Evolutionary conservation across 2,888 invertebrate genomes (phyloP).

Genomic region (Cyaniris semiargus): DNA sequence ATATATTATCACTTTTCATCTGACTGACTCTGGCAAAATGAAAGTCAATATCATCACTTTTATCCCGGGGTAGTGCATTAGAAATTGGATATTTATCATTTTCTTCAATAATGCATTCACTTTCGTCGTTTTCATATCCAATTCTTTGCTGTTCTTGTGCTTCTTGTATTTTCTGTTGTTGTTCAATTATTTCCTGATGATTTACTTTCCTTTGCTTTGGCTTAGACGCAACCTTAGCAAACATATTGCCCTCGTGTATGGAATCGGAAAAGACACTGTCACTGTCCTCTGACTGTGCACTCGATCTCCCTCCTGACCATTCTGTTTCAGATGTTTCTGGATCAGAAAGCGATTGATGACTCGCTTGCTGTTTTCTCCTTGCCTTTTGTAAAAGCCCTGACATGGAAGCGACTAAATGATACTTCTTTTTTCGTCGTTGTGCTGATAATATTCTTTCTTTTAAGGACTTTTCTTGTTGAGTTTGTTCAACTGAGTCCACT

Average conservation of each 20-base stretch:
- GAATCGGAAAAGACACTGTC: conserved; percentile 86
- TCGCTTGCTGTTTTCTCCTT: conserved; percentile 83
- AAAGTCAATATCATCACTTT: conserved; percentile 76
- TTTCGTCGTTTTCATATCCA: conserved; percentile 61
- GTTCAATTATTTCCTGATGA: conserved; percentile 74
- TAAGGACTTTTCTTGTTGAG: conserved; percentile 71
- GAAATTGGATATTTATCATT: conserved; percentile 55
- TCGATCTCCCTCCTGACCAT: conserved; percentile 82
- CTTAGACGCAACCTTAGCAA: conserved; percentile 81
- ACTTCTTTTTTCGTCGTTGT: conserved; percentile 87
- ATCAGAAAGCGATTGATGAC: conserved; percentile 85
- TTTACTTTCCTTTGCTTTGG: conserved; percentile 71
- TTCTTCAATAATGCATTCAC: conserved; percentile 63
- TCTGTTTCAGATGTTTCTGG: conserved; percentile 89
- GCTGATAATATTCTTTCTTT: conserved; percentile 74
- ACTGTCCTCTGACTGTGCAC: conserved; percentile 88
- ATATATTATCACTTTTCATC: conserved; percentile 74
- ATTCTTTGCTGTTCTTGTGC: conserved; percentile 71
- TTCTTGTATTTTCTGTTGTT: conserved; percentile 74
- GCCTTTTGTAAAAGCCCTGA: conserved; percentile 93
- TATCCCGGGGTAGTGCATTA: conserved; percentile 63
- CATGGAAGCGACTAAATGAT: conserved; percentile 90
- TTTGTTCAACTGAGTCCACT: conserved; percentile 79
- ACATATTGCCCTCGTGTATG: conserved; percentile 82
- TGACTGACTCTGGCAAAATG: conserved; percentile 79